Evolutionary conservation across 1,140 invertebrate species (phyloP), one percentile per base, ranked within the genome.

Genomic region (Drosophila sucinea): DNA sequence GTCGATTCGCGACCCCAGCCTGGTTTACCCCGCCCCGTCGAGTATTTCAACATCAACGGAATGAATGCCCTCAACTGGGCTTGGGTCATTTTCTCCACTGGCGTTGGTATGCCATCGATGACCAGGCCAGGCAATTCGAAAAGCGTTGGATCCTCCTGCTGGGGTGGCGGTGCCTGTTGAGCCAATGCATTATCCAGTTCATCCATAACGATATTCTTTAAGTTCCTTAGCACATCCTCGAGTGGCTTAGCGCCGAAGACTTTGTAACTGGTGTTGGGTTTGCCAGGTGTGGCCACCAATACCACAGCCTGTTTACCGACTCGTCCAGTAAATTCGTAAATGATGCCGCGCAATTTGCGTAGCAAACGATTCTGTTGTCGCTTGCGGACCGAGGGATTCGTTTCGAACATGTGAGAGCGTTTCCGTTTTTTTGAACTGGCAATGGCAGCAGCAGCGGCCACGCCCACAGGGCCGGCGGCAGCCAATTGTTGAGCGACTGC

Each of bases 11-110:
- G 95, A 1, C 98, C 98, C 98, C 98, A 99, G 27, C 98, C 98
- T 30, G 98, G 98, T 92, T 99, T 99, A 47, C 98, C 98, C 68
- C 98, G 93, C 0, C 98, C 95, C 65, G 98, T 99, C 1, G 98
- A 99, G 93, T 99, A 99, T 93, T 99, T 99, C 71, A 99, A 93
- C 98, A 99, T 99, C 66, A 99, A 94, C 47, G 98, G 98, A 81
- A 99, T 99, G 92, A 99, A 99, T 51, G 98, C 98, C 74, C 98
- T 93, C 47, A 99, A 93, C 92, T 99, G 98, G 38, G 98, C 98
- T 92, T 99, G 98, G 27, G 98, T 99, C 98, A 99, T 99, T 94
- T 99, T 99, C 93, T 99, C 98, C 0, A 99, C 97, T 1, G 98
- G 98, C 40, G 98, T 99, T 33, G 98, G 98, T 92, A 99, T 99